Evolutionary conservation across 2,797 vertebrate genomes (phyloP), one percentile per base, ranked within the genome.

Genomic region (Notolabrus celidotus): DNA sequence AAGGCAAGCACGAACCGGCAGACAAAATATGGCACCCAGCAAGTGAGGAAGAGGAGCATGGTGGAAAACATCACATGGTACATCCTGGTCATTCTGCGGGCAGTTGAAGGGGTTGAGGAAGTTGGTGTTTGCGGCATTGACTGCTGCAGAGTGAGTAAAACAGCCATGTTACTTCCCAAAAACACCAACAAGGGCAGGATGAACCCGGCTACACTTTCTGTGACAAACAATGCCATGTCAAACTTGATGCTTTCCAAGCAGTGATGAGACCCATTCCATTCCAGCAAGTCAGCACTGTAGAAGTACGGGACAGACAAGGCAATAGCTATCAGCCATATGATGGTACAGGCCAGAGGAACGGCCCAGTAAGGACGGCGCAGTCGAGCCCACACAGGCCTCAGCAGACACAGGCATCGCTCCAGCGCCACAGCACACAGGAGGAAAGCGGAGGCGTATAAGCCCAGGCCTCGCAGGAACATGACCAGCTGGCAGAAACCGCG

Each of bases 11-110:
- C 10, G 69, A 95, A 93, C 20, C 94, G 92, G 65, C 89, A 94
- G 34, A 88, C 81, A 60, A 95, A 94, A 63, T 94, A 95, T 1
- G 94, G 94, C 49, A 95, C 93, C 94, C 94, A 95, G 68, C 92
- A 95, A 47, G 91, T 93, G 65, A 95, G 90, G 63, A 94, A 95
- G 71, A 95, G 79, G 29, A 95, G 88, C 93, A 95, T 95, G 69
- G 94, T 93, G 64, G 91, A 25, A 41, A 94, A 93, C 36, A 95
- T 87, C 20, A 95, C 85, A 0, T 93, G 91, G 79, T 95, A 95
- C 79, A 95, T 90, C 25, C 91, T 91, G 34, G 0, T 64, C 81
- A 94, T 81, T 46, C 80, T 90, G 46, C 88, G 86, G 4, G 83
- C 54, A 7, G 25, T 58, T 11, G 74, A 77, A 2, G 84, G 69